phyloP scores from a whole-genome alignment of 2,113 vertebrate genomes.

The Trogon melanurus region DNA sequence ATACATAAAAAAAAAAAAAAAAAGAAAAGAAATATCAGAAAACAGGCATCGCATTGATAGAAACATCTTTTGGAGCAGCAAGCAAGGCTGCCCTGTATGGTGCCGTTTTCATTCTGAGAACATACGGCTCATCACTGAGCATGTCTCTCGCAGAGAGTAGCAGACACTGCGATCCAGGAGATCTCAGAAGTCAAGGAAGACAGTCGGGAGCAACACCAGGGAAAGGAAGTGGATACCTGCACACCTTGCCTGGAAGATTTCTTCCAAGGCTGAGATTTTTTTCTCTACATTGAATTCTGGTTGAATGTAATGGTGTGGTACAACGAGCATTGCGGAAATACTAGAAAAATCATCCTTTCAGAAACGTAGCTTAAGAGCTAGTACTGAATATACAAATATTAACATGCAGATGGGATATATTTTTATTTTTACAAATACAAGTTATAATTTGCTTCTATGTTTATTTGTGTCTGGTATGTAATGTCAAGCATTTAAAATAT shows the following conservation, averaged over 20 bases:
- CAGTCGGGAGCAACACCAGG: neutral
- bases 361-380: neutral
- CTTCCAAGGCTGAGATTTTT: neutral
- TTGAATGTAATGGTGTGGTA: neutral
- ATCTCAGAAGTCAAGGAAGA: neutral
- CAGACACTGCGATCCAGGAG: neutral
- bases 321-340: neutral
- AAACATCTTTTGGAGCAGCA: neutral
- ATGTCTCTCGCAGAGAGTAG: neutral
- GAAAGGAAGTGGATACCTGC: neutral
- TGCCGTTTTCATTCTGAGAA: neutral
- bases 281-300: neutral
- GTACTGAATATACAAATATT: neutral
- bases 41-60: neutral
- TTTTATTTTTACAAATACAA: slow-evolving; percentile 16
- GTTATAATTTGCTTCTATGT: slow-evolving; percentile 6
- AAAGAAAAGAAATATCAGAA: neutral
- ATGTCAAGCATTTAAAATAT: slow-evolving; percentile 45
- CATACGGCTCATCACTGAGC: neutral
- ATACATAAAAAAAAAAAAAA: too few species aligned
- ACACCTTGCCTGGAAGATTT: neutral
- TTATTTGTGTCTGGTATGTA: slow-evolving; percentile 29
- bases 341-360: neutral
- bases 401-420: neutral
- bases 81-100: neutral